These are phyloP conservation scores for Cerastis rubricosa DNA, from an alignment of 2,888 invertebrate species.

Conservation along the genomic window DNA sequence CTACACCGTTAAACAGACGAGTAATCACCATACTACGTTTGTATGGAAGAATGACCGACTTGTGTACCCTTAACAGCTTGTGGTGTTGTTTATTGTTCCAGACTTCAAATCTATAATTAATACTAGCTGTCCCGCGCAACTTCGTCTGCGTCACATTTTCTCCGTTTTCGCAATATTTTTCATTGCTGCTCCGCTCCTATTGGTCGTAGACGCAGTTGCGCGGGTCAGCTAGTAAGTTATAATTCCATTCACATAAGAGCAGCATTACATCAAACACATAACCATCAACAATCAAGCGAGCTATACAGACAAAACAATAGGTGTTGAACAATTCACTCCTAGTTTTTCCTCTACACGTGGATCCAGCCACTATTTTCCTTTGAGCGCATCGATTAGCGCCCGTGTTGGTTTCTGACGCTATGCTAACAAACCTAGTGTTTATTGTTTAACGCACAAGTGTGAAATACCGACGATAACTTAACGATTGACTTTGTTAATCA, in stretches of 20 bases:
- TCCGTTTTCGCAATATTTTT: no score
- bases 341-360: constrained; percentile 25
- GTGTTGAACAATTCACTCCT: not conserved
- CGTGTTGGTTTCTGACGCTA: constrained; percentile 23
- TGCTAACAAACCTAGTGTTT: constrained; percentile 13
- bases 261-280: not conserved
- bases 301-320: not conserved
- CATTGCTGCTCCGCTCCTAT: no score
- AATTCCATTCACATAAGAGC: not conserved
- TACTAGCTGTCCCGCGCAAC: no score
- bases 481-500: constrained; percentile 43
- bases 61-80: no score
- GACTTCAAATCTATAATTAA: no score
- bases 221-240: not conserved
- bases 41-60: no score
- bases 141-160: no score
- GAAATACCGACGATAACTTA: constrained; percentile 46
- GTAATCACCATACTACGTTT: no score
- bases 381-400: constrained; percentile 19
- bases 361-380: constrained; percentile 13
- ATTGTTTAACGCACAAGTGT: constrained; percentile 42
- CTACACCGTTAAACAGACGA: no score
- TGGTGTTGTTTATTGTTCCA: no score
- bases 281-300: not conserved
- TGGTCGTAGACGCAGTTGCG: no score